Percentiles rank a stretch among this genome's conserved stretches.
phyloP scores from a whole-genome alignment of 35 echinoderm and acorn worm species.

The Eucidaris tribuloides region DNA sequence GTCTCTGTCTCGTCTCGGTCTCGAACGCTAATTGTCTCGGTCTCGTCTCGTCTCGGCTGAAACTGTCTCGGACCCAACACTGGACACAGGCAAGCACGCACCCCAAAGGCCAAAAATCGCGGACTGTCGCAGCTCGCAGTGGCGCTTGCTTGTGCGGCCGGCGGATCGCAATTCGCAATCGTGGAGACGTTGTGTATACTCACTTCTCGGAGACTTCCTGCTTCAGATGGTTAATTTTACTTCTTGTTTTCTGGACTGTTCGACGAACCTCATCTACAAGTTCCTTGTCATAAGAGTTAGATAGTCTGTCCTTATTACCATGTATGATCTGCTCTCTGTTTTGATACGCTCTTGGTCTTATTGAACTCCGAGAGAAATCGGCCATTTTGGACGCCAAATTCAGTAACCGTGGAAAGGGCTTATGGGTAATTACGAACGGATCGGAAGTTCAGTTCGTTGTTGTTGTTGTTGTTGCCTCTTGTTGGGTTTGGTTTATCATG shows the following conservation, averaged over 20 bases:
- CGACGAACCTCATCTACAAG: background rate
- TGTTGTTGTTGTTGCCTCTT: too few relatives aligned
- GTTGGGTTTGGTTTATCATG: too few relatives aligned
- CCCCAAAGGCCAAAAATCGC: background rate
- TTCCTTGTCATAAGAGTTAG: background rate
- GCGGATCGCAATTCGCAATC: background rate
- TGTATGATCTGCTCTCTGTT: too few relatives aligned
- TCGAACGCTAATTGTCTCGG: background rate
- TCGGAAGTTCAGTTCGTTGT: too few relatives aligned
- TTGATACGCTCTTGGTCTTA: background rate
- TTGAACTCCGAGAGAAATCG: constrained; percentile 5
- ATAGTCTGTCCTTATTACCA: background rate
- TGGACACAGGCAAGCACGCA: background rate
- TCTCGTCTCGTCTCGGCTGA: background rate
- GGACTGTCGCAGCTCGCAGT: background rate
- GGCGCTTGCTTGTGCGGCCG: background rate
- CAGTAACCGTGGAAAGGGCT: background rate
- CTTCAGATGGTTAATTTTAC: constrained; percentile 1
- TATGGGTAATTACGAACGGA: background rate
- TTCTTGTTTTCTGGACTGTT: background rate
- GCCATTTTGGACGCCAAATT: constrained; percentile 30
- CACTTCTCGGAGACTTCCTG: constrained; percentile 4
- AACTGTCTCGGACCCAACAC: background rate
- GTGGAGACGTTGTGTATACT: background rate
- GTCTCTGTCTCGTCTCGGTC: too few relatives aligned